phyloP scores from a whole-genome alignment of 2,113 vertebrate species.

The Haplochromis vanheusdeni region DNA sequence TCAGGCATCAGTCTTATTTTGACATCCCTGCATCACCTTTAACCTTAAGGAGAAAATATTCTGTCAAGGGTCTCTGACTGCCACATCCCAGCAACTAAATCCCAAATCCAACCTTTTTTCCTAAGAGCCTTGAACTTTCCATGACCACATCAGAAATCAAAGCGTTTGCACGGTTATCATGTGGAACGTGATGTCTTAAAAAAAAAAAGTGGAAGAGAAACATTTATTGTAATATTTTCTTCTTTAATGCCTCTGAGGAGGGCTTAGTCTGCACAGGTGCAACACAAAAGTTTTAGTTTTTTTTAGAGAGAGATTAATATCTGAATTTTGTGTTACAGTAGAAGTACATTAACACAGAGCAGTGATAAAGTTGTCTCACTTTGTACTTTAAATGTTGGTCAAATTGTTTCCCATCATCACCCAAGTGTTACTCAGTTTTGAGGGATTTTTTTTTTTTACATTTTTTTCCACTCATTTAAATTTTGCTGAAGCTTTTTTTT shows the following conservation, averaged over 20 bases:
- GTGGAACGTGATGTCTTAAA: conserved; percentile 61
- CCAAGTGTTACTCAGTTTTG: neutral
- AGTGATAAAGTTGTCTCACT: neutral
- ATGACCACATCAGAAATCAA: conserved; percentile 66
- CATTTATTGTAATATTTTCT: conserved; percentile 18
- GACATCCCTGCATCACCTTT: conserved; percentile 59
- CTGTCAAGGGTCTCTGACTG: conserved; percentile 44
- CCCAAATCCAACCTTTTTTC: conserved; percentile 44
- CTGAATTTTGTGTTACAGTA: neutral
- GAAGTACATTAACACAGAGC: neutral
- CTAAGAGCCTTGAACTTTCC: conserved; percentile 63
- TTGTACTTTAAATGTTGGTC: neutral
- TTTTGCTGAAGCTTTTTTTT: too few species aligned
- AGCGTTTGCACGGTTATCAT: conserved; percentile 66
- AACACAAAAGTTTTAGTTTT: neutral
- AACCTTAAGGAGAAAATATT: conserved; percentile 39
- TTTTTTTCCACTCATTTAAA: neutral
- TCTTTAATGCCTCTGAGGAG: conserved; percentile 27
- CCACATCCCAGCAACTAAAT: conserved; percentile 51
- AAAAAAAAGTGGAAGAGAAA: neutral
- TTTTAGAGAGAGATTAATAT: neutral
- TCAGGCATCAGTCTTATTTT: conserved; percentile 60
- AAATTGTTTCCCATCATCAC: neutral
- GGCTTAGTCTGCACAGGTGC: conserved; percentile 43
- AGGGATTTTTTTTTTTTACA: neutral